Conservation (phyloP, 2,113 vertebrate species). For the Odocoileus virginianus region DNA sequence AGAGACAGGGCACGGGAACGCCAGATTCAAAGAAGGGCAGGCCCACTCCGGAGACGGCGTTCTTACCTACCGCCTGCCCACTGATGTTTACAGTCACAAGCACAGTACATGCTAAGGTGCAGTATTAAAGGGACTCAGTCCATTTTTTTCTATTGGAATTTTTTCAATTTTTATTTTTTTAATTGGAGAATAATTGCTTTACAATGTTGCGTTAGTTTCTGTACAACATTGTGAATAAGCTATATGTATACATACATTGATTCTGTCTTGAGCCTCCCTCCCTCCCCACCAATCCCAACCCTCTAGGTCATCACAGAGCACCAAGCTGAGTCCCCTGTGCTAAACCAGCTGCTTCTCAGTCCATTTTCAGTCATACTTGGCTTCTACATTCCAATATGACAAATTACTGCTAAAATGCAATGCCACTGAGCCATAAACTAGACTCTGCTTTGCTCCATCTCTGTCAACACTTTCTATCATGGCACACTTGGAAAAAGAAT, state of each 20-base stretch:
- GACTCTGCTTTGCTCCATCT: neutral
- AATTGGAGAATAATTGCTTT: neutral
- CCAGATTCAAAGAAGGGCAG: neutral
- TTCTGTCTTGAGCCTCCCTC: neutral
- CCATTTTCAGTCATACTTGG: neutral
- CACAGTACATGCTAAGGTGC: neutral
- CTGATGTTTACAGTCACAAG: neutral
- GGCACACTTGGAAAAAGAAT: neutral
- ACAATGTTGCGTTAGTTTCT: neutral
- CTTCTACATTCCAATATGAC: neutral
- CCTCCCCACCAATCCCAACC: neutral
- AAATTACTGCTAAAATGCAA: neutral
- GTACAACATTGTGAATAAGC: neutral
- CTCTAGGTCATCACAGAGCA: neutral
- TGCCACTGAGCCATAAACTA: neutral
- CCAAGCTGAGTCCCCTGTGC: neutral
- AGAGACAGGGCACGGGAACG: neutral
- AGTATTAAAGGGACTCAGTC: neutral
- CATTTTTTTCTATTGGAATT: neutral
- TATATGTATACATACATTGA: neutral
- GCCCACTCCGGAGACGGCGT: neutral
- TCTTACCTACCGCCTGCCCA: neutral
- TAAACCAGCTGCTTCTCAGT: neutral
- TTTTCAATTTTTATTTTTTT: neutral
- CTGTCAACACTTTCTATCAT: neutral